Base-by-base conservation (phyloP, 2,113 vertebrate genomes). In the Hemiprocne comata region DNA sequence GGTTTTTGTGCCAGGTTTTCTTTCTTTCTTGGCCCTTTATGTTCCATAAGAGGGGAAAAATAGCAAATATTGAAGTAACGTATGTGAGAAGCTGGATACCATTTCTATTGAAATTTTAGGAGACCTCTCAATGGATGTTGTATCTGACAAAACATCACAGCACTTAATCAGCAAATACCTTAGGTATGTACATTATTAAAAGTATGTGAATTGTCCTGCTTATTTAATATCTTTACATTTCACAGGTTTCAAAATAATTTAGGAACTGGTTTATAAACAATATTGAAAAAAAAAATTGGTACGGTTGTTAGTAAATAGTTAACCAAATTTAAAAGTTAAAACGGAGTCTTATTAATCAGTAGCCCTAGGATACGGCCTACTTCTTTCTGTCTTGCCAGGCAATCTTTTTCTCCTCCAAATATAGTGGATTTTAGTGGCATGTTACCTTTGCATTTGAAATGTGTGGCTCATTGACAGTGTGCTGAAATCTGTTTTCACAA, bases 11-110 rank as follows among this genome's bases (percentile, higher is more conserved):
- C 4, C 44, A 53, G 7, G 31, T 51, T 88, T 91, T 77, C 17
- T 42, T 50, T 70, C 4, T 48, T 82, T 80, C 28, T 69, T 80
- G 20, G 2, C 48, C 9, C 6, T 71, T 70, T 77, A 38, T 66
- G 12, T 66, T 57, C 9, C 0, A 0, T 50, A 55, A 71, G 3
- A 23, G 4, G 2, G 0, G 1, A 7, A 66, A 7, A 70, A 71
- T 6, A n/a, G 6, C 15, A 50, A 69, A 42, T 19, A 57, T 25
- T 65, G 13, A 60, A 76, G 9, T 66, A 65, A 40, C 1, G 20
- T 20, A 4, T 11, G 36, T 67, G 10, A 75, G 48, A 74, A 75
- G 2, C 10, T 66, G 31, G 19, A 73, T 73, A 61, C 3, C 2
- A 17, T 40, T 73, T 17, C 34, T 34, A 11, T 18, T 50, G 23